Base-by-base conservation (phyloP, 2,797 vertebrate genomes). In the Salarias fasciatus region DNA sequence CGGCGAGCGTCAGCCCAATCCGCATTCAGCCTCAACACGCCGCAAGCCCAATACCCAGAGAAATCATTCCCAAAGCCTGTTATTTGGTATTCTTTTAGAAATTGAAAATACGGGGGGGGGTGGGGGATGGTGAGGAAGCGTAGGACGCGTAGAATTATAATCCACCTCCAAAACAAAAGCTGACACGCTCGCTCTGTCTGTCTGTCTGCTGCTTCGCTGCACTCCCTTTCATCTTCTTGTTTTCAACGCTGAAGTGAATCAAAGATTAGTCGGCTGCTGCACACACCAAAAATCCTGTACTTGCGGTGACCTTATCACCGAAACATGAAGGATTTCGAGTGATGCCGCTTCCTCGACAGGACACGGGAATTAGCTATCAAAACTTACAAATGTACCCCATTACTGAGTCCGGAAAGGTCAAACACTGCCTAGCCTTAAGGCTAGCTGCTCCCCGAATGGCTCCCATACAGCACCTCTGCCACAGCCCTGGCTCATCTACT, bases 11-110 rank as follows among this genome's bases (percentile, higher is more conserved):
- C 46, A 11, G 44, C 15, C 41, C 62, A 61, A 72, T 61, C 44
- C 13, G 14, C 3, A 15, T 76, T 77, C 68, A 33, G 69, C 75
- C 65, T 36, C 49, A 40, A 52, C 40, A 8, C 2, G 42, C 15
- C 8, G 36, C 2, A 18, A 45, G 36, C 46, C 24, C 57, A 67
- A 73, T 35, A 76, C 54, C 64, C 47, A 82, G 64, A 62, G 45
- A 64, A 58, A 15, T 64, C 33, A 56, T 78, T 82, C 69, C 18
- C 56, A 49, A 82, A 70, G 73, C 87, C 67, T 77, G 65, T 80
- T 83, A 88, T 87, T 80, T 86, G 67, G 55, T 82, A 86, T 87
- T 89, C 85, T 88, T 72, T 89, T 58, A 85, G 85, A 89, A 84
- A 87, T 61, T 82, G 71, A 76, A 79, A 64, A 76, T 41, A 59